Evolutionary conservation across 2,888 invertebrate genomes (phyloP).

Genomic region (Pedicia rivosa): DNA sequence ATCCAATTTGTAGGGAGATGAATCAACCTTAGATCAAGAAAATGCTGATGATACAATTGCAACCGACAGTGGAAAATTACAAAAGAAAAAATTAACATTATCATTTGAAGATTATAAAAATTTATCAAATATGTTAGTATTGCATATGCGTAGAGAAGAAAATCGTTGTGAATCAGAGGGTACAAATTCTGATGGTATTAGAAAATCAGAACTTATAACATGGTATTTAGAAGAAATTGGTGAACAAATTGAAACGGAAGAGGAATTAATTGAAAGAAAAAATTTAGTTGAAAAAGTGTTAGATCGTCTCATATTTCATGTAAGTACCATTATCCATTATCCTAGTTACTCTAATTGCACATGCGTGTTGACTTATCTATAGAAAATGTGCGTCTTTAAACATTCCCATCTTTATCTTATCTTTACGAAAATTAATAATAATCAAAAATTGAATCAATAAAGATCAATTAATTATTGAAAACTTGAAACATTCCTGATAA

Average conservation of each 20-base stretch:
- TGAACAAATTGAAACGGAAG: conserved; percentile 78
- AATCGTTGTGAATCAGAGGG: conserved; percentile 45
- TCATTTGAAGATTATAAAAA: conserved; percentile 90
- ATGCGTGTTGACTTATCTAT: too few relatives aligned
- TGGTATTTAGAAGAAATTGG: conserved; percentile 89
- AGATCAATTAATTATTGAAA: too few relatives aligned
- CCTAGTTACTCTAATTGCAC: too few relatives aligned
- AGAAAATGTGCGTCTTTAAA: too few relatives aligned
- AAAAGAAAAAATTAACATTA: conserved; percentile 61
- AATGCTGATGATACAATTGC: conserved; percentile 13
- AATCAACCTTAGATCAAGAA: conserved; percentile 31
- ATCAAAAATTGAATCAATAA: conserved; percentile 38
- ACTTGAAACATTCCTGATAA: too few relatives aligned
- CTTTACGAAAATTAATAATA: too few relatives aligned
- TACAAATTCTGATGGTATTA: conserved; percentile 48
- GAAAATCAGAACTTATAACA: conserved; percentile 66
- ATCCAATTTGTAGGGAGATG: conserved; percentile 43
- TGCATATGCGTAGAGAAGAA: conserved; percentile 79
- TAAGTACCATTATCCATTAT: background rate
- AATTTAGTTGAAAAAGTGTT: conserved; percentile 85
- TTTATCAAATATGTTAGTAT: conserved; percentile 78
- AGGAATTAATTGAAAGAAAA: conserved; percentile 77
- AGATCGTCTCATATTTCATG: conserved; percentile 69
- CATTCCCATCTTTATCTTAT: too few relatives aligned
- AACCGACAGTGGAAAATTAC: conserved; percentile 14